phyloP scores from a whole-genome alignment of 2,797 vertebrate genomes.

The Myotis pilosus region DNA sequence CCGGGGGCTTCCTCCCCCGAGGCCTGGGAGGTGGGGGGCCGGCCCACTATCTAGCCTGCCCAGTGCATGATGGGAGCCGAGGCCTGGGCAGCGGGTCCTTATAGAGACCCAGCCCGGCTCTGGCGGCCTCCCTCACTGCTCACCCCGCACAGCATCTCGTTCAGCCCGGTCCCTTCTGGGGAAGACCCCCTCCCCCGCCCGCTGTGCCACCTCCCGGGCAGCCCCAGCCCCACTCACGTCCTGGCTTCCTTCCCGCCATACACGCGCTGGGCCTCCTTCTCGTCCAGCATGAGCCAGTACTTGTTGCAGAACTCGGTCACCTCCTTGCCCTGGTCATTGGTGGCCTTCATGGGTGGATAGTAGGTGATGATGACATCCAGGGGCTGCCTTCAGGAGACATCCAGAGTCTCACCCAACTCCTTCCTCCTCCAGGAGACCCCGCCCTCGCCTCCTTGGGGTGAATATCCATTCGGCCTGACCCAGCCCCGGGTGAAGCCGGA shows the following conservation, averaged over 20 bases:
- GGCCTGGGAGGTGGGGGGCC: no score
- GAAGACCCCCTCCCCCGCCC: neutral
- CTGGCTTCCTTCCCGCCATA: conserved; percentile 90
- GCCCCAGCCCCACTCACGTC: conserved; percentile 84
- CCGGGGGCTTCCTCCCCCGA: neutral
- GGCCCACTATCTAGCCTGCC: rapidly evolving
- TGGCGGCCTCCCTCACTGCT: rapidly evolving
- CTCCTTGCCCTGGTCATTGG: conserved; percentile 91
- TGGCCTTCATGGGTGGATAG: conserved; percentile 91
- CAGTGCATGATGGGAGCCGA: neutral
- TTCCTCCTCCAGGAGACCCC: neutral
- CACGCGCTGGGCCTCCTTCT: conserved; percentile 82
- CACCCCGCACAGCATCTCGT: rapidly evolving
- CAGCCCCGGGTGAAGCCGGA: neutral
- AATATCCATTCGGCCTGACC: neutral
- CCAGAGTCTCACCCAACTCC: neutral
- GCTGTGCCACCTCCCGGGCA: rapidly evolving
- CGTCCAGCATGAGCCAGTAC: conserved; percentile 97
- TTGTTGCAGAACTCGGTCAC: conserved; percentile 94
- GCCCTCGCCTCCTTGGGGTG: neutral
- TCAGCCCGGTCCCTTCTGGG: neutral
- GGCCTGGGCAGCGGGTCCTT: neutral
- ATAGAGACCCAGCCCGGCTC: neutral
- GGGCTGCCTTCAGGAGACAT: conserved; percentile 84
- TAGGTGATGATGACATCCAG: conserved; percentile 89